phyloP scores from a whole-genome alignment of 2,797 vertebrate genomes.

The Falco cherrug region DNA sequence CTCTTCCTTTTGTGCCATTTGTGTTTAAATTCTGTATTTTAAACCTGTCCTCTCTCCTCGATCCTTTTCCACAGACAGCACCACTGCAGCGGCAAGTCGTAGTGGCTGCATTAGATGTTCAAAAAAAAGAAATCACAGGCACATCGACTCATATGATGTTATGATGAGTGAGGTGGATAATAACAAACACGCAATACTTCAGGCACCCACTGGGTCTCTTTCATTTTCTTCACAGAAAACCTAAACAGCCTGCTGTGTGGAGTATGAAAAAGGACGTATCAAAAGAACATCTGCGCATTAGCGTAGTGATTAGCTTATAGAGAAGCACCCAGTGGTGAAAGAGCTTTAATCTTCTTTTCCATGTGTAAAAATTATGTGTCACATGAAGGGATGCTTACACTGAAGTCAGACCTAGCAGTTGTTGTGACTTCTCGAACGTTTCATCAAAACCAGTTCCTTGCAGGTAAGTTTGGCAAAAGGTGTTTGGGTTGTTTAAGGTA shows the following conservation, averaged over 20 bases:
- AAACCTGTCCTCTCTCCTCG: not conserved
- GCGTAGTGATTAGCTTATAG: not conserved
- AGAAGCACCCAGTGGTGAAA: not conserved
- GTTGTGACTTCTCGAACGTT: not conserved
- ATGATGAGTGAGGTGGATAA: not conserved
- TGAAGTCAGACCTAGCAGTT: not conserved
- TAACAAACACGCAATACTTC: not conserved
- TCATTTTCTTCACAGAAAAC: constrained; percentile 28
- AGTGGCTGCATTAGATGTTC: not conserved
- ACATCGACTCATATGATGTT: not conserved
- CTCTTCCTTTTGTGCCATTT: not conserved
- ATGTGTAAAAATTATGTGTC: not conserved
- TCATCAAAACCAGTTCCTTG: not conserved
- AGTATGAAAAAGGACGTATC: not conserved
- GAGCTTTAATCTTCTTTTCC: constrained; percentile 17
- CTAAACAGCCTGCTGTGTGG: not conserved
- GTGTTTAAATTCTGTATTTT: constrained; percentile 10
- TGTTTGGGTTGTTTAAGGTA: not conserved
- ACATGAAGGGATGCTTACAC: not conserved
- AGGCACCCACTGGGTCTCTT: not conserved
- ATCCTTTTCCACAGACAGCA: not conserved
- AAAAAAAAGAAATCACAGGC: not conserved
- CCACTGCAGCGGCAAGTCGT: not conserved
- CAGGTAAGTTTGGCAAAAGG: not conserved
- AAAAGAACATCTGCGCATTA: constrained; percentile 24